A percentile compares a stretch with the other conserved stretches of the same genome.
Evolutionary conservation across 2,797 vertebrate species (phyloP).

Genomic region (Pyrocephalus nanus): DNA sequence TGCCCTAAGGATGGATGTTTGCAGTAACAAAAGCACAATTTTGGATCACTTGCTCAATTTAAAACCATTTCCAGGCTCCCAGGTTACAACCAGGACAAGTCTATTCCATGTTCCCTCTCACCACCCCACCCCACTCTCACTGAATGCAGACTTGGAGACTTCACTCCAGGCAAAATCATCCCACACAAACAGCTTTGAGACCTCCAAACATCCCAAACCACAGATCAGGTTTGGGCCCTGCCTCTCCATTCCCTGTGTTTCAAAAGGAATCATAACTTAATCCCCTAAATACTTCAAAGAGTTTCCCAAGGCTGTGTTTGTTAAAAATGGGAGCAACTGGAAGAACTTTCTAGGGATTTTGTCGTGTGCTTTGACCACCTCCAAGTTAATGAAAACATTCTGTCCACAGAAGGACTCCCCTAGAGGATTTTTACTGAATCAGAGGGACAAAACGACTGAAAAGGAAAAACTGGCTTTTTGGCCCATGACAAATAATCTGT

Average conservation of each 20-base stretch:
- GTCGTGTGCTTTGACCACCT: background rate
- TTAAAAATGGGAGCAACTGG: background rate
- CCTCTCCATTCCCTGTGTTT: background rate
- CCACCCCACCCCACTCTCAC: background rate
- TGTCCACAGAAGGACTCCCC: background rate
- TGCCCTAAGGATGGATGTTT: background rate
- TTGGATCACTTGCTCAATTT: background rate
- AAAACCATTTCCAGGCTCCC: background rate
- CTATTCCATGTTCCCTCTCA: background rate
- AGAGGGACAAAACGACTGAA: background rate
- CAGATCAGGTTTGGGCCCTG: background rate
- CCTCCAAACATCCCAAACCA: background rate
- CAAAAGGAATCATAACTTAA: conserved; percentile 9
- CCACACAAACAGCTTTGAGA: background rate
- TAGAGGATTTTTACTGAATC: background rate
- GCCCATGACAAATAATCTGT: background rate
- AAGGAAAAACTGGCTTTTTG: background rate
- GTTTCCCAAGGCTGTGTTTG: conserved; percentile 19
- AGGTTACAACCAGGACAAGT: background rate
- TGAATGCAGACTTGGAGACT: background rate
- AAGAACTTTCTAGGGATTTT: conserved; percentile 34
- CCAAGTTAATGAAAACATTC: background rate
- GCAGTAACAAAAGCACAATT: background rate
- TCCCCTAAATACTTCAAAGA: background rate
- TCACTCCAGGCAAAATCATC: conserved; percentile 3